phyloP scores from a whole-genome alignment of 2,888 invertebrate species.

The Aleiodes testaceus region DNA sequence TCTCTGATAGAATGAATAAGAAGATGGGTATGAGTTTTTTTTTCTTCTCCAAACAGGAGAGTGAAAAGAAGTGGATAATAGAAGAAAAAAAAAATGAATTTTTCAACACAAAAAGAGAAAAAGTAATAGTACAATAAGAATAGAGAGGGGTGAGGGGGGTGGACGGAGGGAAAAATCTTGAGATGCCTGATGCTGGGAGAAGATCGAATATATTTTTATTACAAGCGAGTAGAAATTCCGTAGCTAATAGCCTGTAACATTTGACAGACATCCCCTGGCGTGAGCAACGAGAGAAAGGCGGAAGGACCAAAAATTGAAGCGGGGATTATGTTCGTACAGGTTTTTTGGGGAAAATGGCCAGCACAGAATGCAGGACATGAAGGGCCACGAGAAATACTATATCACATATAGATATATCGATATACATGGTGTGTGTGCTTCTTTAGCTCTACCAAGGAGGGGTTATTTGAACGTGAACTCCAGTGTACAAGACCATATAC shows the following conservation, averaged over 20 bases:
- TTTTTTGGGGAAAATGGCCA: constrained; percentile 21
- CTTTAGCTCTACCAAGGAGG: constrained; percentile 10
- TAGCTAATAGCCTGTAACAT: constrained; percentile 60
- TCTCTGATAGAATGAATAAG: too few relatives aligned
- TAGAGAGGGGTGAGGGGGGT: background rate
- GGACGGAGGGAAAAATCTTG: background rate
- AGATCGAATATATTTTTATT: constrained; percentile 63
- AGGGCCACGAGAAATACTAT: constrained; percentile 16
- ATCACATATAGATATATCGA: constrained; percentile 6
- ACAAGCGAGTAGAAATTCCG: constrained; percentile 67
- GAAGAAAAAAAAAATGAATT: background rate
- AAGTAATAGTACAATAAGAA: background rate
- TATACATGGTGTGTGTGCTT: background rate
- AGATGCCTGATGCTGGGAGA: constrained; percentile 11
- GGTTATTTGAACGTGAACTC: constrained; percentile 19
- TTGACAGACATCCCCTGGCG: background rate
- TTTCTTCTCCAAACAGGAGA: too few relatives aligned
- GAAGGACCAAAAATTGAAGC: constrained; percentile 1
- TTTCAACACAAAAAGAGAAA: background rate
- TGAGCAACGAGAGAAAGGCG: background rate
- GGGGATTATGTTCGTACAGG: too few relatives aligned
- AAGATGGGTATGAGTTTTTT: too few relatives aligned
- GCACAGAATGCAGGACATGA: constrained; percentile 7
- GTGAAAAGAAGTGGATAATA: background rate
- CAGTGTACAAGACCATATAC: constrained; percentile 53